Evolutionary conservation across 2,113 vertebrate genomes (phyloP), one percentile per base, ranked within the genome.

Genomic region (Gasterosteus aculeatus): DNA sequence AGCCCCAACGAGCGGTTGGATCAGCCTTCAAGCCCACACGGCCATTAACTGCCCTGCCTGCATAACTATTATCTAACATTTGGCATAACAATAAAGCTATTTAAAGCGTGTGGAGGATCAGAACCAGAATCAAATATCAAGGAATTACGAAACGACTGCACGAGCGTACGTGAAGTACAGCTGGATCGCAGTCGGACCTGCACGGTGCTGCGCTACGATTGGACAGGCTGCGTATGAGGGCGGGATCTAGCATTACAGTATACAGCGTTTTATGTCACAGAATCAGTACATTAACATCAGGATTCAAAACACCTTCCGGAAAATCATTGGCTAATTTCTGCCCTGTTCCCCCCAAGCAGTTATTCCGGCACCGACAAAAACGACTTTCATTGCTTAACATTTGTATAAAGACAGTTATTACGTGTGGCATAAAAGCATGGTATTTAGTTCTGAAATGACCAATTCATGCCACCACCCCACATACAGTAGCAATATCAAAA

Each of bases 401-500:
- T 44, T 41, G 38, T 53, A 15, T 51, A 26, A 59, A 72, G 14
- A 56, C 18, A 69, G 38, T 42, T 57, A n/a, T 60, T n/a, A 61
- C 2, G 19, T 41, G 35, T 31, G 59, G 11, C 29, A 49, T 49
- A 33, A 38, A 42, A 63, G 47, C 60, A n/a, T n/a, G 39, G 18
- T 8, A 14, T 62, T 62, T 42, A 19, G 1, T 19, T 65, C n/a
- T 59, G 1, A 65, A 51, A 19, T 35, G 16, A 35, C 18, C 14
- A 41, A 19, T 18, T 42, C 49, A 72, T 51, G 14, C 33, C 26
- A 16, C 8, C 60, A n/a, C 31, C 29, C 16, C 46, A n/a, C 11
- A 9, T 39, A 56, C 38, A 72, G 38, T 31, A 61, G 46, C 14
- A 56, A 72, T 51, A 59, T 57, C 7, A 69, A 61, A 67, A 75